Percentiles rank a stretch among this genome's conserved stretches.
phyloP scores from a whole-genome alignment of 2,113 vertebrate species.

The Polypterus senegalus region DNA sequence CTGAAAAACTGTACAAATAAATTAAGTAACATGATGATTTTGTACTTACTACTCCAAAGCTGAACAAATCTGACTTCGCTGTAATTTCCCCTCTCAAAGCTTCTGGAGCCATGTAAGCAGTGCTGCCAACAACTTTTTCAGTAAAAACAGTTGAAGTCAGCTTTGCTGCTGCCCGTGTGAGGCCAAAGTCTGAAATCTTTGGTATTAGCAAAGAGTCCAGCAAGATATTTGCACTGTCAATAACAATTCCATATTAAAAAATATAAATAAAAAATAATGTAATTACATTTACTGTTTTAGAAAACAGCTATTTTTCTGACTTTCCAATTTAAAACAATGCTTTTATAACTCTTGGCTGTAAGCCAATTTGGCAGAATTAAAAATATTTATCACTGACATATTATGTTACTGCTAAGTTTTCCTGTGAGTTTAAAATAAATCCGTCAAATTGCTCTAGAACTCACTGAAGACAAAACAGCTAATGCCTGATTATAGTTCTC shows the following conservation, averaged over 20 bases:
- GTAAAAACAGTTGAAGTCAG: constrained; percentile 72
- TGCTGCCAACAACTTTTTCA: constrained; percentile 80
- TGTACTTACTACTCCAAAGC: constrained; percentile 80
- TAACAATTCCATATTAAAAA: neutral
- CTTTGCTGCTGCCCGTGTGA: constrained; percentile 73
- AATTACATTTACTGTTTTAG: neutral
- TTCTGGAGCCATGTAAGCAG: constrained; percentile 92
- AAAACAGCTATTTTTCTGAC: too few species aligned
- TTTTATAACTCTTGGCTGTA: too few species aligned
- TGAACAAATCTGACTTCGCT: constrained; percentile 85
- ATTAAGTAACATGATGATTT: too few species aligned
- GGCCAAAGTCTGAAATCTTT: constrained; percentile 92
- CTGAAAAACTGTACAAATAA: too few species aligned
- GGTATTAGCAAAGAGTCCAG: constrained; percentile 63
- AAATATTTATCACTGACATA: too few species aligned
- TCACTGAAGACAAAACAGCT: too few species aligned
- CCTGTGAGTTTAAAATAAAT: too few species aligned
- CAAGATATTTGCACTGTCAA: constrained; percentile 77
- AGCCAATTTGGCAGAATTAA: too few species aligned
- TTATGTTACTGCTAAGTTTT: too few species aligned
- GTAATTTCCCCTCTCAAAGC: constrained; percentile 85
- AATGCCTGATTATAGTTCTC: too few species aligned
- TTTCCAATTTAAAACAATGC: too few species aligned
- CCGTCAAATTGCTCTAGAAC: too few species aligned
- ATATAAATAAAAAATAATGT: constrained; percentile 2